Evolutionary conservation across 2,888 invertebrate species (phyloP), one percentile per base, ranked within the genome.

Genomic region (Quadriops clusia): DNA sequence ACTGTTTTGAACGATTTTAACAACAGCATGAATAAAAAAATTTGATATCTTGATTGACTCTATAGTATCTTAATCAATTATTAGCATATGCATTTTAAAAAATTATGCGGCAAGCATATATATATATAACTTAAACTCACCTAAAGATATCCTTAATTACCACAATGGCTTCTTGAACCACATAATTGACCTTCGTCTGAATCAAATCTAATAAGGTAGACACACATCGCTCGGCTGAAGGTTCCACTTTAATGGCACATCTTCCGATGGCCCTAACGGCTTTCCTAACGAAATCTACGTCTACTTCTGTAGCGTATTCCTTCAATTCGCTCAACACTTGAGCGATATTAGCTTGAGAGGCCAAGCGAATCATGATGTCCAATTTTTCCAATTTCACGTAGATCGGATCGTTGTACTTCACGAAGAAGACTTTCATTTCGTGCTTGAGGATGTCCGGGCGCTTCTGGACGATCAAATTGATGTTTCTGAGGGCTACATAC

Each of bases 321-420:
- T 99, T 98, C 22, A 99, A 66, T 59, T 98, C 98, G 21, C 95
- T 94, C 15, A 98, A 68, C 30, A 95, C 95, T 61, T 98, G 97
- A 2, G 94, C 89, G 49, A 98, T 98, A 61, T 99, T 99, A 9
- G 87, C 82, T 60, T 97, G 94, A 23, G 91, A 93, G 9, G 98
- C 97, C 44, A 99, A 67, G 9, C 98, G 78, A 50, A 99, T 99
- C 97, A 98, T 98, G 34, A 98, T 98, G 58, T 98, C 98, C 48
- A 98, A 56, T 58, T 98, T 98, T 60, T 98, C 98, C 38, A 98
- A 69, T 59, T 98, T 98, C 23, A 99, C 98, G 61, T 99, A 98
- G 57, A 99, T 99, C 0, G 98, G 98, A 65, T 99, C 98, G 61
- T 98, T 99, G 68, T 99, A 98, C 56, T 98, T 98, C 18, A 99